Evolutionary conservation across 2,113 vertebrate genomes (phyloP).

Genomic region (human): DNA sequence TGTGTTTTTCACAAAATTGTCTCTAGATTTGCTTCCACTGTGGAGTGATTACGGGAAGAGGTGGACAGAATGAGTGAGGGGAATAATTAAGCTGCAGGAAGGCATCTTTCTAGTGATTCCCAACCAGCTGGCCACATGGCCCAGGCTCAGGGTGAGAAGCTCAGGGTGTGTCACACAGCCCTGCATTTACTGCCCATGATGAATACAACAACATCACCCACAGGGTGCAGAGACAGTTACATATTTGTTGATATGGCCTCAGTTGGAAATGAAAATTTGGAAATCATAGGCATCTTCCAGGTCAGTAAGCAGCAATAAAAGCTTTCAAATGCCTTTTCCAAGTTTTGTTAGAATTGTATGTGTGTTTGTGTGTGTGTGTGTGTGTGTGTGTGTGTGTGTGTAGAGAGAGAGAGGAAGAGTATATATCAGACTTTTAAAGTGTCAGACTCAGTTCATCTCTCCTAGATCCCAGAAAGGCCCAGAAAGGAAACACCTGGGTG

Average conservation of each 20-base stretch:
- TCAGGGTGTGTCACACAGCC: neutral
- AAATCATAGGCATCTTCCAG: conserved; percentile 21
- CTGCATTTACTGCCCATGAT: neutral
- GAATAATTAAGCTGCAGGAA: neutral
- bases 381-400: neutral
- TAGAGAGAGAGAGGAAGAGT: too few species aligned
- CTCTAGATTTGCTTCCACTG: neutral
- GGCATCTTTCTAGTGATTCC: neutral
- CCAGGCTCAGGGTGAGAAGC: neutral
- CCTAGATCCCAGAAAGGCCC: too few species aligned
- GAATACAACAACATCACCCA: neutral
- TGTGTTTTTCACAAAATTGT: neutral
- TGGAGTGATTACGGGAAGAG: neutral
- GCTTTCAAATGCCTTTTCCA: neutral
- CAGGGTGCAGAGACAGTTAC: neutral
- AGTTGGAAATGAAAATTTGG: neutral
- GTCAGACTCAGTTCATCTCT: too few species aligned
- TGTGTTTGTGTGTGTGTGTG: neutral
- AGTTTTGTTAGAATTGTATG: neutral
- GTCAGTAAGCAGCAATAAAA: neutral
- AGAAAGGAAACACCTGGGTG: too few species aligned
- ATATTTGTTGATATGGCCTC: neutral
- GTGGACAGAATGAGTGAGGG: neutral
- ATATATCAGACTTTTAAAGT: too few species aligned
- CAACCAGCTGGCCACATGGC: neutral